A percentile compares a stretch with the other conserved stretches of the same genome.
phyloP scores from a whole-genome alignment of 2,888 invertebrate species.

The Macaria notata region DNA sequence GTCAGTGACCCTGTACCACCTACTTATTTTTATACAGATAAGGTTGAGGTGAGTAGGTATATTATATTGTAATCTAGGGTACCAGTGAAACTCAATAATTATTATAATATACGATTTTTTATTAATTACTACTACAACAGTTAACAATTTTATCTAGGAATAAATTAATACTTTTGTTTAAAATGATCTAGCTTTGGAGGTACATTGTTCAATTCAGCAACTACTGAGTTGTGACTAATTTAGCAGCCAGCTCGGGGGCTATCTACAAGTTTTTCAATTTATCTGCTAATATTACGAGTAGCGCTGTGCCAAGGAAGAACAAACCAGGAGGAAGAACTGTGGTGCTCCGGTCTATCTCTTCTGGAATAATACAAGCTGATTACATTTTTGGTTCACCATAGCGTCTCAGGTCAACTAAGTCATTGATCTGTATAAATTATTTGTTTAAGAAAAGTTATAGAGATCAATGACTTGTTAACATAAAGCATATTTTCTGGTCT shows the following conservation, averaged over 20 bases:
- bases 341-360: constrained; percentile 58
- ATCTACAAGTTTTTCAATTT: constrained; percentile 65
- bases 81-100: no score
- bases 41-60: no score
- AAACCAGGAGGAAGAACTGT: constrained; percentile 68
- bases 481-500: no score
- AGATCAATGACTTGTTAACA: no score
- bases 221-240: constrained; percentile 44
- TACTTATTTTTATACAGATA: no score
- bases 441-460: no score
- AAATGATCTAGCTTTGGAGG: constrained; percentile 54
- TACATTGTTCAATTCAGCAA: constrained; percentile 44
- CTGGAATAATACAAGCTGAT: constrained; percentile 47
- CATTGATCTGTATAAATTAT: no score
- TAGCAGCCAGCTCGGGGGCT: constrained; percentile 32
- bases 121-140: constrained; percentile 49
- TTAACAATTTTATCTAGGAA: constrained; percentile 48
- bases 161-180: constrained; percentile 66
- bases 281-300: constrained; percentile 73
- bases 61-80: no score
- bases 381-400: no score
- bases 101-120: constrained; percentile 37
- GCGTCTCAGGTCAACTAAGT: no score
- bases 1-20: no score
- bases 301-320: constrained; percentile 74